These are phyloP conservation scores for Nestor notabilis DNA, from an alignment of 2,113 vertebrate species.

Conservation along the genomic window DNA sequence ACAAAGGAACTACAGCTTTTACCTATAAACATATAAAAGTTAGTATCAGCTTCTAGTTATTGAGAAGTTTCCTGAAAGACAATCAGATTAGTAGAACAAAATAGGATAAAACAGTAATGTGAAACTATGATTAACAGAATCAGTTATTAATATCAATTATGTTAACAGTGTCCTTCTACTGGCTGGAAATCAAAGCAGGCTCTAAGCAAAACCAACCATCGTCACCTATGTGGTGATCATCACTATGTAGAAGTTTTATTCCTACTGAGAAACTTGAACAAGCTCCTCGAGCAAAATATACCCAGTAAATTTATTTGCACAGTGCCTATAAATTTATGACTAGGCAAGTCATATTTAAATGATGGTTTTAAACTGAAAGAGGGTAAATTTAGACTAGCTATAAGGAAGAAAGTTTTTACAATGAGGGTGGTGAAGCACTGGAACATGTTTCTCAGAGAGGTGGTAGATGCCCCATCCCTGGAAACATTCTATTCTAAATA, in stretches of 20 bases:
- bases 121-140: background rate
- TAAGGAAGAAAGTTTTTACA: background rate
- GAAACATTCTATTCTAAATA: background rate
- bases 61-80: background rate
- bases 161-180: background rate
- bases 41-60: background rate
- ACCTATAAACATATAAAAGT: background rate
- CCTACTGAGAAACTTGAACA: background rate
- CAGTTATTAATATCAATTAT: background rate
- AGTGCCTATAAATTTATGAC: too few relatives aligned
- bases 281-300: background rate
- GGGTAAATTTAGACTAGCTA: background rate
- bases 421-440: background rate
- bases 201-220: background rate
- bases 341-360: background rate
- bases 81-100: background rate
- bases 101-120: background rate
- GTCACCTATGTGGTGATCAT: background rate
- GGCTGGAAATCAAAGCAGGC: background rate
- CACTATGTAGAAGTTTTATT: background rate
- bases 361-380: background rate
- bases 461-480: background rate
- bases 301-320: background rate
- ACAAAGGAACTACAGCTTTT: background rate
- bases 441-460: background rate